Evolutionary conservation across 2,113 vertebrate genomes (phyloP), one percentile per base, ranked within the genome.

Genomic region (Xiphophorus maculatus): DNA sequence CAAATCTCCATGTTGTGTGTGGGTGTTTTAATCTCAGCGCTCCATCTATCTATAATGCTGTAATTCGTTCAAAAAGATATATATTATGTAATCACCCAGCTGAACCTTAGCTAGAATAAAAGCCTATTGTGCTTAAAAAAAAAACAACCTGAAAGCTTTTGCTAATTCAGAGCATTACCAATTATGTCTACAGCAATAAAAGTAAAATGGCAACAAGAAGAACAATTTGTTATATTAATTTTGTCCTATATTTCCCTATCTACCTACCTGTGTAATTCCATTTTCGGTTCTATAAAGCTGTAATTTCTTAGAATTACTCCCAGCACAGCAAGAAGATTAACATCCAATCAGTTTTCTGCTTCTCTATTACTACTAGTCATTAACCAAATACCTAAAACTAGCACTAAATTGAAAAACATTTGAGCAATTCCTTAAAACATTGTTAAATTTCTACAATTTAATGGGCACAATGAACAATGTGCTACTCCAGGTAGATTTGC

Each of bases 11-110:
- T 58, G 62, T 62, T 65, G 75, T 62, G 60, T 58, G 84, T 84
- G 78, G 73, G 84, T 82, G 78, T 81, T 78, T 80, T 73, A 77
- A 85, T 85, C 71, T 79, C 40, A 9, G 37, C 60, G 42, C 67
- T 85, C 66, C 51, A 73, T 79, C 73, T 35, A 71, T 58, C 66
- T 33, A 81, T 61, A 51, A 17, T 51, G 60, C 2, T 85, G 66
- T 78, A 74, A 71, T 81, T 84, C 51, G 73, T 81, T 89, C 40
- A 80, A 51, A 79, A 71, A 30, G 29, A 62, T 51, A 77, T 29
- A 15, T 65, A 69, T 68, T 19, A 54, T 54, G 40, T 60, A 73
- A 69, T 51, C 32, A 51, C 37, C 62, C 5, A 2, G 2, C 66
- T 73, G 35, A 68, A 61, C 73, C 68, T 28, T 3, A 81, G 65